These are phyloP conservation scores for Cosmia trapezina DNA, from an alignment of 2,888 invertebrate genomes.

Conservation along the genomic window DNA sequence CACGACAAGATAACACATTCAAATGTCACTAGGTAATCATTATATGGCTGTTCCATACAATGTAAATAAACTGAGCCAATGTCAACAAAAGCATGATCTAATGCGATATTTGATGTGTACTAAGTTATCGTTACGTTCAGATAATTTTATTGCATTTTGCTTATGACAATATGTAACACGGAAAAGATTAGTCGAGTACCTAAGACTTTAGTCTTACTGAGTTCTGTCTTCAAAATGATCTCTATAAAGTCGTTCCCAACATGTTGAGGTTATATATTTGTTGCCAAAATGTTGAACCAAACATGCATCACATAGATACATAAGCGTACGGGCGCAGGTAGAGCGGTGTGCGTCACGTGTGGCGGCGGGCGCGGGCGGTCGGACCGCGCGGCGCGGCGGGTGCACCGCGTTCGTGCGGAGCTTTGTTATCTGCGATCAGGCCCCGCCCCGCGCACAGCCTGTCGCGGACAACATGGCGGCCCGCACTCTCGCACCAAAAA, in stretches of 20 bases:
- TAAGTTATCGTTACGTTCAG: conserved; percentile 35
- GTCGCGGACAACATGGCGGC: conserved; percentile 69
- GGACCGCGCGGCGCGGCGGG: conserved; percentile 35
- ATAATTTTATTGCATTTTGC: conserved; percentile 49
- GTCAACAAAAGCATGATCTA: conserved; percentile 54
- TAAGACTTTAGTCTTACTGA: conserved; percentile 4
- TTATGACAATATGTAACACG: conserved; percentile 24
- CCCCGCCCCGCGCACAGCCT: conserved; percentile 73
- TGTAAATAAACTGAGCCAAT: conserved; percentile 56
- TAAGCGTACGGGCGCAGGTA: conserved; percentile 36
- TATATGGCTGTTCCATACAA: conserved; percentile 48
- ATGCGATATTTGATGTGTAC: conserved; percentile 53
- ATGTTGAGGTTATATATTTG: conserved; percentile 5
- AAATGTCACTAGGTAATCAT: conserved; percentile 69
- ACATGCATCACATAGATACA: conserved; percentile 29
- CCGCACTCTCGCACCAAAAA: conserved; percentile 53
- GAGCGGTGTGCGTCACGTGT: conserved; percentile 27
- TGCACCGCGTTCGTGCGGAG: conserved; percentile 67
- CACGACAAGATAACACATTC: conserved; percentile 80
- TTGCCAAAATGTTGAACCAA: conserved; percentile 31
- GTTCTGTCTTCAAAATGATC: conserved; percentile 3
- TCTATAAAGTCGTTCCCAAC: not conserved
- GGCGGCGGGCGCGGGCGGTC: conserved; percentile 34
- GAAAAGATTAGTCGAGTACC: conserved; percentile 45
- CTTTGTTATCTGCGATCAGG: conserved; percentile 85